Percentiles rank a stretch among this genome's conserved stretches.
These are phyloP conservation scores for Eidolon dupreanum DNA, from an alignment of 2,797 vertebrate species.

Conservation along the genomic window DNA sequence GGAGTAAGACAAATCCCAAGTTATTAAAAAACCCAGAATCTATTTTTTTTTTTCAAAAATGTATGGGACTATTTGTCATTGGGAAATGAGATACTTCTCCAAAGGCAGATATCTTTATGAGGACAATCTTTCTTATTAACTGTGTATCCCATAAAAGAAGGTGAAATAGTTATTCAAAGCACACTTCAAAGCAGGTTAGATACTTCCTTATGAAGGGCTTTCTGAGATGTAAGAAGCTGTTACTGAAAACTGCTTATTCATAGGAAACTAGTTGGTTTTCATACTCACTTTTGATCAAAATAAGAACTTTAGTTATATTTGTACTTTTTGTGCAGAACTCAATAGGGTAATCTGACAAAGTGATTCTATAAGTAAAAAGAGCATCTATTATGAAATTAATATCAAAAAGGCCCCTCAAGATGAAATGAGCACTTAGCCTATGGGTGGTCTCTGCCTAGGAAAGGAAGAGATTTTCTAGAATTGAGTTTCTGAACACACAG, in stretches of 20 bases:
- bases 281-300: constrained; percentile 30
- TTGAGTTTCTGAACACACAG: constrained; percentile 31
- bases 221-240: not conserved
- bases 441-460: not conserved
- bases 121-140: not conserved
- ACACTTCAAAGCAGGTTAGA: not conserved
- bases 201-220: not conserved
- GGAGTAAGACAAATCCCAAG: not conserved
- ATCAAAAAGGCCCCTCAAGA: not conserved
- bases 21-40: not conserved
- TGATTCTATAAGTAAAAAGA: not conserved
- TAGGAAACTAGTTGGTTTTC: not conserved
- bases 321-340: not conserved
- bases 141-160: not conserved
- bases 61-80: not conserved
- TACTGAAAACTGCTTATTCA: not conserved
- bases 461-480: constrained; percentile 44
- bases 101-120: not conserved
- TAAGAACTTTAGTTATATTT: constrained; percentile 11
- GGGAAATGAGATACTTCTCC: not conserved
- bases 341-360: constrained; percentile 1
- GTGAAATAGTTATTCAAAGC: not conserved
- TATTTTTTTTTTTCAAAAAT: constrained; percentile 9
- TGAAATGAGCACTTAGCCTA: not conserved
- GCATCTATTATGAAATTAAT: constrained; percentile 31